Conservation (phyloP, 2,797 vertebrate species). For the Basileuterus tristriatus region DNA sequence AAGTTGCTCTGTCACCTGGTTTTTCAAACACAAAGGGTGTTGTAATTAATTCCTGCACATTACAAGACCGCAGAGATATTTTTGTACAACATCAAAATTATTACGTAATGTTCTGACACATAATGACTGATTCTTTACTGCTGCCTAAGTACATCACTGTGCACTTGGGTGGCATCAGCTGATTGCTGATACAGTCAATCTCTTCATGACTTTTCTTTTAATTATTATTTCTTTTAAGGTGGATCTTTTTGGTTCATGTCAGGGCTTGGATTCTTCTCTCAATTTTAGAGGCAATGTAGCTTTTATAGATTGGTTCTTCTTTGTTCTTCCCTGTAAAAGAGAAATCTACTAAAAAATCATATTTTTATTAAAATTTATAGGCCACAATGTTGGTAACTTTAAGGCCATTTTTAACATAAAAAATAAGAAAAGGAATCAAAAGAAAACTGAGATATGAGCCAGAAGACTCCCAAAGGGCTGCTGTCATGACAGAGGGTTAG, state of each 20-base stretch:
- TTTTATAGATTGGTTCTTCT: neutral
- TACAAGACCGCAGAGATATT: slow-evolving; percentile 22
- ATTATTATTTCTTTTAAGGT: neutral
- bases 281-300: neutral
- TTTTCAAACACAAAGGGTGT: slow-evolving; percentile 25
- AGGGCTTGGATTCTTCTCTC: neutral
- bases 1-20: neutral
- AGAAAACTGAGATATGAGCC: neutral
- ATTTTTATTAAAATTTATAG: neutral
- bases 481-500: neutral
- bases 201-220: neutral
- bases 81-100: slow-evolving; percentile 50
- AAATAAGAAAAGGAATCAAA: neutral
- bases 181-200: neutral
- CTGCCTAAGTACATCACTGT: neutral
- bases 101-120: slow-evolving; percentile 53
- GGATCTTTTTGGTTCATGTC: neutral
- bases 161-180: slow-evolving; percentile 60
- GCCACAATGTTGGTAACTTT: neutral
- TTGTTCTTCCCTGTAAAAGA: neutral
- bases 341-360: neutral
- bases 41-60: slow-evolving; percentile 38
- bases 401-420: neutral
- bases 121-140: slow-evolving; percentile 36
- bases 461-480: neutral